These are phyloP conservation scores for Scomber scombrus DNA, from an alignment of 2,113 vertebrate species.

Conservation along the genomic window DNA sequence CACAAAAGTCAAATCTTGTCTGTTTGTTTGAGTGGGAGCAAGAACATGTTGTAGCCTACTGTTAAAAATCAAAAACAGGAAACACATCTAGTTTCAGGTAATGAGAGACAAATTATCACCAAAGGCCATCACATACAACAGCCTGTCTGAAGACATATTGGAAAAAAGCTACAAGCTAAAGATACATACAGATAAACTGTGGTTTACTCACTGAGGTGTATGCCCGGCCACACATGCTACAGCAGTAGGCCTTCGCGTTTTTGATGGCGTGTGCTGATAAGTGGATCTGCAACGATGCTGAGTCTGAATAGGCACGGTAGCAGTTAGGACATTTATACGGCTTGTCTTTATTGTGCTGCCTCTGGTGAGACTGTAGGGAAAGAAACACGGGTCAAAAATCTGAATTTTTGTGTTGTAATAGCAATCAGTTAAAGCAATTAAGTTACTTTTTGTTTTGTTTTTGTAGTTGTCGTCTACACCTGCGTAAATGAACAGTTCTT, in stretches of 20 bases:
- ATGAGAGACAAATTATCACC: background rate
- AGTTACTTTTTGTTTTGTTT: background rate
- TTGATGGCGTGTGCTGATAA: constrained; percentile 98
- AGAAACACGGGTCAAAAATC: constrained; percentile 11
- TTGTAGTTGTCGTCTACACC: no score
- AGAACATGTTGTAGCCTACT: background rate
- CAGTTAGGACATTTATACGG: constrained; percentile 99
- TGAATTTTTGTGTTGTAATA: background rate
- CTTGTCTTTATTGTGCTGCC: constrained; percentile 99
- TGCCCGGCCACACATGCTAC: constrained; percentile 98
- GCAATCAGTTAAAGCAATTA: background rate
- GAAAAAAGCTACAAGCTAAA: background rate
- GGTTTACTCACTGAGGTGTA: constrained; percentile 95
- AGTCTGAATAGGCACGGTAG: constrained; percentile 98
- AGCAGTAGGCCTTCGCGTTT: constrained; percentile 98
- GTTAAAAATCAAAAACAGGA: constrained; percentile 29
- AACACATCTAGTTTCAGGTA: background rate
- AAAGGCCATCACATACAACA: background rate
- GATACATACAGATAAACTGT: background rate
- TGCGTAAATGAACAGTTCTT: no score
- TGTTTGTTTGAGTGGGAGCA: background rate
- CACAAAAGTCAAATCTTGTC: background rate
- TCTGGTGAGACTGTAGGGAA: constrained; percentile 93
- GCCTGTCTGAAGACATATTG: background rate
- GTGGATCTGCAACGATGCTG: constrained; percentile 98